phyloP scores from a whole-genome alignment of 2,797 vertebrate genomes.

The Gymnocypris eckloni region DNA sequence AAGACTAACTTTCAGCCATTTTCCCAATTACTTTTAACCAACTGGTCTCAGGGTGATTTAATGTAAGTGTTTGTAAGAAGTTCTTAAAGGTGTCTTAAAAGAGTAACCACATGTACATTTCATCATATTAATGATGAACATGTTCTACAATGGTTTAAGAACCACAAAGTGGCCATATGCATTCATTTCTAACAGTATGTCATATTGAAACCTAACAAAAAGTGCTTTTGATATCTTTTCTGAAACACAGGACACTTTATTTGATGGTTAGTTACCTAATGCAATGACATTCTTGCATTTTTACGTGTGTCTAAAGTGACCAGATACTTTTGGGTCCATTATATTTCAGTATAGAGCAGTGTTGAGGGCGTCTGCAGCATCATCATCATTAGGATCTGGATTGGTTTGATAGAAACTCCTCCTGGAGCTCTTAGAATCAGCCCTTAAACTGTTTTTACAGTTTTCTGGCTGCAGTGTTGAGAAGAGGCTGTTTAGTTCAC shows the following conservation, averaged over 20 bases:
- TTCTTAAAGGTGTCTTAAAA: not conserved
- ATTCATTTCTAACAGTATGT: not conserved
- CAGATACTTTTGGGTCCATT: not conserved
- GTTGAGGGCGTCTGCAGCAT: not conserved
- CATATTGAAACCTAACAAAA: not conserved
- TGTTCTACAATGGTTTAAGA: not conserved
- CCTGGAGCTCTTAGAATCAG: not conserved
- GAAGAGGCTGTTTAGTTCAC: conserved; percentile 7
- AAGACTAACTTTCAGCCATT: not conserved
- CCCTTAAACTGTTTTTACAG: not conserved
- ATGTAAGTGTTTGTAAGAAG: not conserved
- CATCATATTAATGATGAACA: not conserved
- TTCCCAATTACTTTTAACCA: not conserved
- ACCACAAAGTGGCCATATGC: not conserved
- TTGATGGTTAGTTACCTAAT: not conserved
- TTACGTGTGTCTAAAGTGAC: not conserved
- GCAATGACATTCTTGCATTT: not conserved
- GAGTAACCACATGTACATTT: not conserved
- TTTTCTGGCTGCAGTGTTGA: not conserved
- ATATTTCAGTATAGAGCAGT: not conserved
- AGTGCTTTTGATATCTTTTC: not conserved
- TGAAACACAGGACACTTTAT: not conserved
- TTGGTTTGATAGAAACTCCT: conserved; percentile 21
- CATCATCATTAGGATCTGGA: not conserved
- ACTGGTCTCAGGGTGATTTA: not conserved